Percentiles rank a stretch among this genome's conserved stretches.
Evolutionary conservation across 2,888 invertebrate genomes (phyloP).

Genomic region (Aleiodes leptofemur): DNA sequence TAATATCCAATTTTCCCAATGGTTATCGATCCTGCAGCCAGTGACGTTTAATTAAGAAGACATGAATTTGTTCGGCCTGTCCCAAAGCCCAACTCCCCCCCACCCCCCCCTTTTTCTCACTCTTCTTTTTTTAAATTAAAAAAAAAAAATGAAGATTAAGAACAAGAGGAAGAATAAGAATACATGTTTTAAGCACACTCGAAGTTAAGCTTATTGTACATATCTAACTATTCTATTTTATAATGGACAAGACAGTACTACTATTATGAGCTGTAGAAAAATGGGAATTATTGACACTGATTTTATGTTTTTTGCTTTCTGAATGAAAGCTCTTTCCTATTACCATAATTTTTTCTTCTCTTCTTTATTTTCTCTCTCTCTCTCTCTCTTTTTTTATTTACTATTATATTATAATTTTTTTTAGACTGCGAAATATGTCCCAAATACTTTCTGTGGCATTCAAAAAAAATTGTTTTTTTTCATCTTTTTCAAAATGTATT

Average conservation of each 20-base stretch:
- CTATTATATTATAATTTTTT: constrained; percentile 56
- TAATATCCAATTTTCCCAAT: constrained; percentile 36
- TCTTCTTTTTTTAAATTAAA: constrained; percentile 1
- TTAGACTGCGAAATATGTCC: constrained; percentile 55
- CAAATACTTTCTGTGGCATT: constrained; percentile 11
- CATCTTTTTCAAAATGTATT: neutral
- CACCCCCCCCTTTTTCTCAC: neutral
- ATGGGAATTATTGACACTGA: constrained; percentile 47
- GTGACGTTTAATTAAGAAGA: constrained; percentile 60
- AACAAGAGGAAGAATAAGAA: neutral
- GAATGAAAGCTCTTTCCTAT: neutral
- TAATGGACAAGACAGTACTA: constrained; percentile 56
- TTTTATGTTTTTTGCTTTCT: neutral
- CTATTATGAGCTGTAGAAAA: constrained; percentile 57
- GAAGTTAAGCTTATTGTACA: constrained; percentile 63
- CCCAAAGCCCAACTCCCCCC: constrained; percentile 55
- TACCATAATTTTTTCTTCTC: neutral
- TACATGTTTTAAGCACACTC: constrained; percentile 31
- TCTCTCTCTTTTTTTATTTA: constrained; percentile 1
- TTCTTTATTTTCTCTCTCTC: too few relatives aligned
- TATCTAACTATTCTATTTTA: constrained; percentile 67
- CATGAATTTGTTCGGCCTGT: constrained; percentile 59
- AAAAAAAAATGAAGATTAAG: neutral
- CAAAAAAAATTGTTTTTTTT: neutral
- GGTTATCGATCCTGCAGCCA: constrained; percentile 69